Conservation (phyloP, 2,888 invertebrate genomes). For the Pseudococcus viburni region DNA sequence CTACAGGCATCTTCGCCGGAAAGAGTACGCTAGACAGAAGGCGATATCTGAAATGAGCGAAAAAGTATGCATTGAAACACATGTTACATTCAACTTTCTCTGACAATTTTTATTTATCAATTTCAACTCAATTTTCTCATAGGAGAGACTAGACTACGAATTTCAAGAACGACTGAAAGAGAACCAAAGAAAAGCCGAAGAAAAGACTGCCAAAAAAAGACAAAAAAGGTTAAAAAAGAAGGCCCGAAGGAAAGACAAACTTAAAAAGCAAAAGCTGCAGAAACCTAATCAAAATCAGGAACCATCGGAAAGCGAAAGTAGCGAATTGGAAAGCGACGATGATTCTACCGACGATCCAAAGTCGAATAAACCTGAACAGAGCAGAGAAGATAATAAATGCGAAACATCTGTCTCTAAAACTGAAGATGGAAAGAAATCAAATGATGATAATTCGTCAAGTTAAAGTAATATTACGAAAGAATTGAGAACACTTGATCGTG, state of each 20-base stretch:
- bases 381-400: background rate
- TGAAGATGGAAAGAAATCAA: background rate
- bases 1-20: slow-evolving; percentile 92
- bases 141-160: slow-evolving; percentile 88
- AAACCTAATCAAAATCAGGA: slow-evolving; percentile 19
- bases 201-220: slow-evolving; percentile 91
- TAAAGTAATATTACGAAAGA: background rate
- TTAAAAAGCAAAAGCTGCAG: slow-evolving; percentile 66
- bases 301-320: slow-evolving; percentile 62
- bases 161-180: slow-evolving; percentile 86
- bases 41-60: slow-evolving; percentile 90
- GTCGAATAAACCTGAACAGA: background rate
- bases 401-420: background rate
- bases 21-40: slow-evolving; percentile 97
- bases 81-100: background rate
- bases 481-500: background rate
- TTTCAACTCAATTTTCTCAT: slow-evolving; percentile 68
- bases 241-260: slow-evolving; percentile 73
- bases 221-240: slow-evolving; percentile 89
- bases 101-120: background rate
- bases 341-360: background rate
- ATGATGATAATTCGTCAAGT: background rate
- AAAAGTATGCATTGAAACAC: slow-evolving; percentile 75
- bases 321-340: background rate
- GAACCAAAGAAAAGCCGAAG: slow-evolving; percentile 81